Evolutionary conservation across 2,888 invertebrate species (phyloP), one percentile per base, ranked within the genome.

Genomic region (Andrena minutula): DNA sequence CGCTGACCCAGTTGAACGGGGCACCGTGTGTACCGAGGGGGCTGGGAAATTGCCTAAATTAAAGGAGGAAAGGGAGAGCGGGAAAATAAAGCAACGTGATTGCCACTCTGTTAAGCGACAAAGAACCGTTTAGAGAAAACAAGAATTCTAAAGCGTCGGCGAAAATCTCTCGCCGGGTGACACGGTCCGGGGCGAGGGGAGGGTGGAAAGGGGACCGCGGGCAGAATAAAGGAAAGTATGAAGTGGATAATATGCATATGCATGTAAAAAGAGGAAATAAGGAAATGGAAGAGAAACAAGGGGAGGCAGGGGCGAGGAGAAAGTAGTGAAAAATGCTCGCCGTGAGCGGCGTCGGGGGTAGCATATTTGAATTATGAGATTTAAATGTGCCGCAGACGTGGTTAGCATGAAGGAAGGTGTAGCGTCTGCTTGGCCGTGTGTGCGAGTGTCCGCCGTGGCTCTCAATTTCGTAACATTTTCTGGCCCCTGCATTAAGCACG

Each of bases 311-410:
- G 32, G 53, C 8, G 78, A 1, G 53, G 23, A 68, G 84, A 65
- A 56, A 66, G 63, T 61, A 26, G 76, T 71, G 70, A 79, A 83
- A 83, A 78, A 82, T 73, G 79, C 68, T 61, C 53, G 10, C 56
- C 32, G 20, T 32, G 65, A 75, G 65, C 49, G 68, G 49, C 51
- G 70, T 53, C 68, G 70, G 51, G 72, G 58, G 32, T 53, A 49
- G 68, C 70, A 26, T 80, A 84, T 76, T 83, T 80, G 80, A 80
- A 78, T 86, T 85, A 86, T 75, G 83, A 83, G 86, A 85, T 86
- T 85, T 75, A 85, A 86, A 85, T 83, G 72, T 76, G 73, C 70
- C 72, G 61, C 75, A 26, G 60, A 77, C 66, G 71, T 61, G 84
- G 76, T 76, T 79, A 64, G 68, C 60, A 53, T 20, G 64, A 26